phyloP scores from a whole-genome alignment of 1,140 invertebrate species.

The Popillia japonica region DNA sequence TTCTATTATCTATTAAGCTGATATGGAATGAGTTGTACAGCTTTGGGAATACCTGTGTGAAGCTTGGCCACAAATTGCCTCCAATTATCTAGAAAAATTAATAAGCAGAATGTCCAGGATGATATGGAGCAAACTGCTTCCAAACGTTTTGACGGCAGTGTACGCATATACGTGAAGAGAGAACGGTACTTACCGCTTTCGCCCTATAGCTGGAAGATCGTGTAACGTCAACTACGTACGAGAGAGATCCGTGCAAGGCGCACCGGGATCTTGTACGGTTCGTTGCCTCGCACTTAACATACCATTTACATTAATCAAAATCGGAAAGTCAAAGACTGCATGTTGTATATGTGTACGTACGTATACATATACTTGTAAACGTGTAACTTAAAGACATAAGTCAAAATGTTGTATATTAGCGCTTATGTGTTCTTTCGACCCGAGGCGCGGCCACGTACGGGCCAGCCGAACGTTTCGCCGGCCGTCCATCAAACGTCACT shows the following conservation, averaged over 20 bases:
- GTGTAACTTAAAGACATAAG: not conserved
- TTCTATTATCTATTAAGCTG: no score
- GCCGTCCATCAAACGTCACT: slow-evolving; percentile 2
- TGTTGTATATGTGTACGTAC: not conserved
- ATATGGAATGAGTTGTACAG: no score
- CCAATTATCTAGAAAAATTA: no score
- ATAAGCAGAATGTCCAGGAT: no score
- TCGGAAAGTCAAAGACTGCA: not conserved
- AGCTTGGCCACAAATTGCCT: no score
- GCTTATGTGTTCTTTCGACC: not conserved
- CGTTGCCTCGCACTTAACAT: slow-evolving; percentile 9
- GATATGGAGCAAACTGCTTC: no score
- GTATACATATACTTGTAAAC: not conserved
- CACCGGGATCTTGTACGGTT: not conserved
- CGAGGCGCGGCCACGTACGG: not conserved
- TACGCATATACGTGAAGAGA: no score
- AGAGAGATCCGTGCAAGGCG: not conserved
- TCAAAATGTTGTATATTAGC: not conserved
- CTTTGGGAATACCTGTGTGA: no score
- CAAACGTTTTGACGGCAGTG: no score
- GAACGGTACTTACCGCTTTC: no score
- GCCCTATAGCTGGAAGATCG: no score
- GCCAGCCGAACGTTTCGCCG: not conserved
- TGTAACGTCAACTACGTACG: not conserved
- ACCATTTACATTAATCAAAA: slow-evolving; percentile 16